phyloP scores from a whole-genome alignment of 2,888 invertebrate species.

The Clunio marinus region DNA sequence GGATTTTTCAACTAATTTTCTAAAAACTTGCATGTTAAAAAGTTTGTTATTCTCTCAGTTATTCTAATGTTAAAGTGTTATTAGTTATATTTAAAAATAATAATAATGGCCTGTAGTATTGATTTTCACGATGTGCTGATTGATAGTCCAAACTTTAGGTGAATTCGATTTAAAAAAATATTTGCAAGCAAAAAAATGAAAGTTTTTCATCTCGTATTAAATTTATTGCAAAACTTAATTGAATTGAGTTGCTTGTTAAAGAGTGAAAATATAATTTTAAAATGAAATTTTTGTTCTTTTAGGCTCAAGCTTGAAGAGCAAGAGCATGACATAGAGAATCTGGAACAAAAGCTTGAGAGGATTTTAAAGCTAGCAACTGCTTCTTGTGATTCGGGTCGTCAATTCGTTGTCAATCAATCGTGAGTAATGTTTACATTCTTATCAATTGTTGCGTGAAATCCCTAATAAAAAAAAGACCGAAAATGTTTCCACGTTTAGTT shows the following conservation, averaged over 20 bases:
- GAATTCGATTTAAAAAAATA: not conserved
- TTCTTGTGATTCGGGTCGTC: constrained; percentile 90
- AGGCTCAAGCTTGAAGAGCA: constrained; percentile 30
- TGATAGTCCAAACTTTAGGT: not conserved
- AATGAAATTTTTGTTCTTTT: not conserved
- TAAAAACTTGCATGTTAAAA: too few species aligned
- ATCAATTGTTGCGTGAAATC: not conserved
- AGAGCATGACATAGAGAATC: constrained; percentile 60
- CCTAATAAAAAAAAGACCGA: too few species aligned
- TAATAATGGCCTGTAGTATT: constrained; percentile 6
- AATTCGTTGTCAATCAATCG: constrained; percentile 89
- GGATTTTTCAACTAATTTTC: too few species aligned
- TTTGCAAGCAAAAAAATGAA: constrained; percentile 12
- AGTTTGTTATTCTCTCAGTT: not conserved
- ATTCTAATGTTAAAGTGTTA: not conserved
- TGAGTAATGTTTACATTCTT: constrained; percentile 49
- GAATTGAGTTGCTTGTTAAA: not conserved
- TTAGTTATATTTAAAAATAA: not conserved
- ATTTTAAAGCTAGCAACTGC: constrained; percentile 83
- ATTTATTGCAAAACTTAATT: not conserved
- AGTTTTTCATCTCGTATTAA: too few species aligned
- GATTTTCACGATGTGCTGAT: not conserved
- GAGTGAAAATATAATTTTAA: not conserved
- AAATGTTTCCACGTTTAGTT: too few species aligned
- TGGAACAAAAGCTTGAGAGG: constrained; percentile 86